Evolutionary conservation across 1,140 invertebrate genomes (phyloP).

Genomic region (Cecropterus lyciades): DNA sequence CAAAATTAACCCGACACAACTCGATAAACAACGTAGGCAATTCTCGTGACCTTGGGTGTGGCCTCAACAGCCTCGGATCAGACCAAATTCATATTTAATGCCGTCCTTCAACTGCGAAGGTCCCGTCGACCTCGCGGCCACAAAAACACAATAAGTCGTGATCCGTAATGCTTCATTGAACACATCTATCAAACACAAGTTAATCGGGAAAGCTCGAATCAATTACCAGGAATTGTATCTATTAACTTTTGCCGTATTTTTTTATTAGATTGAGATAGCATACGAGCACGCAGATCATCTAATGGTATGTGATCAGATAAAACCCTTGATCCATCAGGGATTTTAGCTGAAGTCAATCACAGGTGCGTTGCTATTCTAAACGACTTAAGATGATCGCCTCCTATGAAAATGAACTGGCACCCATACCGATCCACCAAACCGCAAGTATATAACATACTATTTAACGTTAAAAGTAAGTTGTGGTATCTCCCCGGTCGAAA

Average conservation of each 20-base stretch:
- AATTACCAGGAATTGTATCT: conserved; percentile 8
- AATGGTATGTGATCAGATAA: no score
- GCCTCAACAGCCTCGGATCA: conserved; percentile 27
- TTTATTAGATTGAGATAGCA: no score
- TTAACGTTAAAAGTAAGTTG: no score
- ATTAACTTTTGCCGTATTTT: neutral
- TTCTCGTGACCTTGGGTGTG: conserved; percentile 20
- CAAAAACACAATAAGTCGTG: conserved; percentile 36
- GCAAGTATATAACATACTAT: no score
- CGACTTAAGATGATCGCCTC: no score
- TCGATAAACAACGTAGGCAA: conserved; percentile 1
- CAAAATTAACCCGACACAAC: conserved; percentile 16
- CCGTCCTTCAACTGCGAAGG: conserved; percentile 28
- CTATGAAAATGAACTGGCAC: no score
- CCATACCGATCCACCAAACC: no score
- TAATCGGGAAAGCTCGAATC: conserved; percentile 21
- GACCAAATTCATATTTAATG: conserved; percentile 36
- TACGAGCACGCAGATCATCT: no score
- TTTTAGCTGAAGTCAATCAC: no score
- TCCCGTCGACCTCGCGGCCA: conserved; percentile 17
- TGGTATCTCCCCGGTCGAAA: no score
- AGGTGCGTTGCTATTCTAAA: no score
- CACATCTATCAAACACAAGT: conserved; percentile 18
- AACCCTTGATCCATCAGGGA: no score
- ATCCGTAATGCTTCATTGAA: conserved; percentile 33